These are phyloP conservation scores for Vulpes lagopus DNA, from an alignment of 2,113 vertebrate species.

Conservation along the genomic window DNA sequence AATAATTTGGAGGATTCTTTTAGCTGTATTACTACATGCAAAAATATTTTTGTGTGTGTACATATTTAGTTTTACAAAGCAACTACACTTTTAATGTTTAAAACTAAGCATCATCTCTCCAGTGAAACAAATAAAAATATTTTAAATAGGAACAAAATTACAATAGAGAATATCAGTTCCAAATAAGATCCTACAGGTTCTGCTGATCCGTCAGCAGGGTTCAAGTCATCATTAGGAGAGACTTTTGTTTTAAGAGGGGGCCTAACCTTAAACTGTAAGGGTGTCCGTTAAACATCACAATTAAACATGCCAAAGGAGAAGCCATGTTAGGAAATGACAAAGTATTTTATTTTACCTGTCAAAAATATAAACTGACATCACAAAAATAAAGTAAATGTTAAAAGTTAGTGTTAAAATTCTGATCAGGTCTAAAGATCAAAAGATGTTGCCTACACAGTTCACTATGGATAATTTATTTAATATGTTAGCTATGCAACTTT, in stretches of 20 bases:
- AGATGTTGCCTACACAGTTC: not conserved
- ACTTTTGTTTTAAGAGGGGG: not conserved
- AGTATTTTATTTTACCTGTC: not conserved
- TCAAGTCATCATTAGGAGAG: not conserved
- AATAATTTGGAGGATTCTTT: not conserved
- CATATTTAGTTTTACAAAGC: not conserved
- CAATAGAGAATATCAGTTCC: not conserved
- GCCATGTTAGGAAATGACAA: not conserved
- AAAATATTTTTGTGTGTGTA: not conserved
- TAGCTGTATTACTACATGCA: not conserved
- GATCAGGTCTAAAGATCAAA: not conserved
- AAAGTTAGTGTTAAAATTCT: constrained; percentile 17
- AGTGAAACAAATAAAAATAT: not conserved
- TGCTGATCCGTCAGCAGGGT: not conserved
- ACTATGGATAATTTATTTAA: not conserved
- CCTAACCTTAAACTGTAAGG: not conserved
- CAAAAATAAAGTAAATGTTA: constrained; percentile 43
- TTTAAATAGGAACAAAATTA: not conserved
- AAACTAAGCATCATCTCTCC: not conserved
- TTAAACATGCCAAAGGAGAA: not conserved
- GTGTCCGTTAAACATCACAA: not conserved
- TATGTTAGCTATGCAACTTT: constrained; percentile 38
- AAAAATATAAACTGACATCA: not conserved
- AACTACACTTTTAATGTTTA: not conserved
- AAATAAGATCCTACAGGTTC: not conserved